Base-by-base conservation (phyloP, 2,888 invertebrate species). In the Standfussiana lucernea region DNA sequence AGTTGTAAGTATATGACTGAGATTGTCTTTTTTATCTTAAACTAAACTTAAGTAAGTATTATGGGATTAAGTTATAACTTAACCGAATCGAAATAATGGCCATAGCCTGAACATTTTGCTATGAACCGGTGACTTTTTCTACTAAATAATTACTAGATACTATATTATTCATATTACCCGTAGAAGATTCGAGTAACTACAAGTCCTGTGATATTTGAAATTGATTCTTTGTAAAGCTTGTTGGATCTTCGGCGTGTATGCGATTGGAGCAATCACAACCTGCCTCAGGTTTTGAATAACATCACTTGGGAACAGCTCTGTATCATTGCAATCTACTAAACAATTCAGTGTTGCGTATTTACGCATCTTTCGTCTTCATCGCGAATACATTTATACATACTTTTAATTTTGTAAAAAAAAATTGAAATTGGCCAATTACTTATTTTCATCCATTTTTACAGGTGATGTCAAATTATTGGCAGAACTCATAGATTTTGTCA, bases 141-240 rank as follows among this genome's bases (percentile, higher is more conserved):
- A 56, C 21, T 11, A 61, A 59, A 47, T 50, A 45, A 24, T 50
- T 13, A 62, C 5, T 32, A 40, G 4, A 13, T 28, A 56, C 8
- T 59, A 59, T 7, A 8, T 47, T 13, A 47, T n/a, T n/a, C n/a
- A n/a, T n/a, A n/a, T 45, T 69, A 93, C 94, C 91, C 90, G 86
- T 82, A 93, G 88, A 84, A 94, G 89, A 86, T 94, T 90, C n/a
- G 90, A 90, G 79, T 87, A 92, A 79, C 96, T 96, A 89, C 94
- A 95, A 83, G 92, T 91, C 77, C 96, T 92, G 77, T 96, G 96
- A 80, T 93, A 96, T 83, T 89, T 90, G 75, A 96, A 96, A 80
- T 96, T 92, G 40, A 93, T 90, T 77, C 90, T 91, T 81, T 93
- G 91, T 74, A 96, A 88, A 40, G 95, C 93, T 87, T 94, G 91